Evolutionary conservation across 2,888 invertebrate genomes (phyloP), one percentile per base, ranked within the genome.

Genomic region (Aelia acuminata): DNA sequence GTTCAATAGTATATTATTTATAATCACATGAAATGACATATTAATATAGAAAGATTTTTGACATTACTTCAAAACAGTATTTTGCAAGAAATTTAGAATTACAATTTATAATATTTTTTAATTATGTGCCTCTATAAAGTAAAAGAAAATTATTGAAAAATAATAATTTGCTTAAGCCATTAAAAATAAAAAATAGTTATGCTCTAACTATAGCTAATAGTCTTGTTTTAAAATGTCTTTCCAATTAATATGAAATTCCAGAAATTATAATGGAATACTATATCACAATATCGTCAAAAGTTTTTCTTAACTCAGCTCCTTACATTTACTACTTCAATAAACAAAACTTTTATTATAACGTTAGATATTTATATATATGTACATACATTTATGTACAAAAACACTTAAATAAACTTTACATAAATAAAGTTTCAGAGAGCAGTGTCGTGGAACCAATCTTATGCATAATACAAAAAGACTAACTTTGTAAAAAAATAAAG

Each of bases 331-430:
- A 84, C 26, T 47, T 31, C 18, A 47, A 48, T 18, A 35, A 85
- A 49, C 50, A 85, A 50, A 85, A 26, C 22, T 49, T 18, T 85
- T 50, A 31, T 20, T 50, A 85, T 85, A 31, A 50, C 50, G 48
- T 31, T 85, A 85, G 26, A 85, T 85, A 85, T 85, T 43, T 85
- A 50, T 85, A 85, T 85, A 85, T 49, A 50, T 85, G 22, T 50
- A 85, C 35, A 85, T 85, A 50, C 50, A 50, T 31, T 50, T 85
- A 85, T 85, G 35, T 85, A 85, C 35, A 85, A 50, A 85, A 50
- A 31, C 49, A 31, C 50, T 50, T 85, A 85, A 35, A 50, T 85
- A 50, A 50, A 50, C 47, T 70, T 63, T 70, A 70, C 18, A 20
- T 26, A 57, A 57, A 26, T 15, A 57, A 57, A 57, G 57, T 57